A percentile compares a stretch with the other conserved stretches of the same genome.
Conservation (phyloP, 2,797 vertebrate genomes). For the Dendrocincla fuliginosa region DNA sequence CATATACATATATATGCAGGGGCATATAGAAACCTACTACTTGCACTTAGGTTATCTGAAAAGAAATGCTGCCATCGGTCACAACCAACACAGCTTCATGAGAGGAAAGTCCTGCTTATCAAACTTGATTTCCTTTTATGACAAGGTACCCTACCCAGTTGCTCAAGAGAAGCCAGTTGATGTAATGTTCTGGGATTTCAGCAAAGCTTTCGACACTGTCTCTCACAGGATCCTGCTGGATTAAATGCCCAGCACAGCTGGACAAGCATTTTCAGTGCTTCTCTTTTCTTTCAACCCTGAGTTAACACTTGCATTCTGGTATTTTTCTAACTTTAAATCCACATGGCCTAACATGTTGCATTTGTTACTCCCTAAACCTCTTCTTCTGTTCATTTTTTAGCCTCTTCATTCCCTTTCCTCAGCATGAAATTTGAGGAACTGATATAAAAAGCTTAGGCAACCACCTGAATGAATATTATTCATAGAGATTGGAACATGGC, state of each 20-base stretch:
- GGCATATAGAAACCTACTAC: not conserved
- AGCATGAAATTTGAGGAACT: not conserved
- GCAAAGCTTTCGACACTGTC: not conserved
- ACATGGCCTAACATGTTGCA: not conserved
- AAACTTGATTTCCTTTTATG: not conserved
- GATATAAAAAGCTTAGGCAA: not conserved
- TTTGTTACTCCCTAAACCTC: not conserved
- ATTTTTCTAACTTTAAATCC: not conserved
- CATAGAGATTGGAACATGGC: not conserved
- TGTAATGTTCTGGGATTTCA: not conserved
- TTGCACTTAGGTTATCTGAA: not conserved
- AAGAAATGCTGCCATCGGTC: not conserved
- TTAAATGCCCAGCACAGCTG: not conserved
- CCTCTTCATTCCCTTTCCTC: not conserved
- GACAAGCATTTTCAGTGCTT: not conserved
- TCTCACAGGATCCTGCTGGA: not conserved
- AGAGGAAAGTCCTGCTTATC: not conserved
- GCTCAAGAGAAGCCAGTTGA: not conserved
- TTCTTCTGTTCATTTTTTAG: not conserved
- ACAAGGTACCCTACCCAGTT: not conserved
- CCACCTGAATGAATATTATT: not conserved
- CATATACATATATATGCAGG: not conserved
- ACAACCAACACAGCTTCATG: not conserved
- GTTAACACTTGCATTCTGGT: not conserved
- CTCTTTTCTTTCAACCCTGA: not conserved